Conservation (phyloP, 2,113 vertebrate species). For the Sinocyclocheilus rhinocerous region DNA sequence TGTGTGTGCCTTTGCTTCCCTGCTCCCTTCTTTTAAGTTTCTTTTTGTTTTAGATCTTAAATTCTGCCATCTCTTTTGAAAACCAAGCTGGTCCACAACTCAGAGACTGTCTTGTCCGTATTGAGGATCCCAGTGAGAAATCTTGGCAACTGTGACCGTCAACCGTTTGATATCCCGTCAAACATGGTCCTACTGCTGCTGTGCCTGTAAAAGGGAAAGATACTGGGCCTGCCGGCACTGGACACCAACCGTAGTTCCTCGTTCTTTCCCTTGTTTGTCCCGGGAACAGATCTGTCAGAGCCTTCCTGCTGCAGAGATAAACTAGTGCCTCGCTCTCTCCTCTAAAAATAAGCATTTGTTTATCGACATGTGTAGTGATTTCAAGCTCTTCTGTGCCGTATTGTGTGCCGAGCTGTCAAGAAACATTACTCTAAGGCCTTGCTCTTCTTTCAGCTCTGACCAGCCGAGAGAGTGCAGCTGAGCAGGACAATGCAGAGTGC, state of each 20-base stretch:
- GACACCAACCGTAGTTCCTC: constrained; percentile 12
- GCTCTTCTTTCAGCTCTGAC: constrained; percentile 53
- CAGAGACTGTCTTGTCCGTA: constrained; percentile 62
- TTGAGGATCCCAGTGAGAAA: constrained; percentile 54
- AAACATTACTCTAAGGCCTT: constrained; percentile 62
- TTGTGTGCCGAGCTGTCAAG: constrained; percentile 64
- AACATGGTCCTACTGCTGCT: constrained; percentile 21
- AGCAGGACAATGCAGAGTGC: constrained; percentile 30
- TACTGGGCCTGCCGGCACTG: not conserved
- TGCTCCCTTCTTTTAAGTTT: not conserved
- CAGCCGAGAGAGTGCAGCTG: not conserved
- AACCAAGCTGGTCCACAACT: constrained; percentile 65
- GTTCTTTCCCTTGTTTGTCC: constrained; percentile 59
- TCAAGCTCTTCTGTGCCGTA: constrained; percentile 57
- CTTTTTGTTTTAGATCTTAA: constrained; percentile 60
- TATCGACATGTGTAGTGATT: constrained; percentile 66
- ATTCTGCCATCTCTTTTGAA: constrained; percentile 31
- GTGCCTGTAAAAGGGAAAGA: constrained; percentile 19
- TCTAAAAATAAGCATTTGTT: constrained; percentile 70
- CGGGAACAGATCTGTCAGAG: constrained; percentile 60
- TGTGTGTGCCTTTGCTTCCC: constrained; percentile 56
- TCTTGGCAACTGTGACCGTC: constrained; percentile 26
- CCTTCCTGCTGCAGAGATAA: constrained; percentile 60
- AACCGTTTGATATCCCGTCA: constrained; percentile 66
- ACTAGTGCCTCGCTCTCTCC: constrained; percentile 59